These are phyloP conservation scores for Poeciliopsis retropinna DNA, from an alignment of 2,113 vertebrate genomes.

Conservation along the genomic window DNA sequence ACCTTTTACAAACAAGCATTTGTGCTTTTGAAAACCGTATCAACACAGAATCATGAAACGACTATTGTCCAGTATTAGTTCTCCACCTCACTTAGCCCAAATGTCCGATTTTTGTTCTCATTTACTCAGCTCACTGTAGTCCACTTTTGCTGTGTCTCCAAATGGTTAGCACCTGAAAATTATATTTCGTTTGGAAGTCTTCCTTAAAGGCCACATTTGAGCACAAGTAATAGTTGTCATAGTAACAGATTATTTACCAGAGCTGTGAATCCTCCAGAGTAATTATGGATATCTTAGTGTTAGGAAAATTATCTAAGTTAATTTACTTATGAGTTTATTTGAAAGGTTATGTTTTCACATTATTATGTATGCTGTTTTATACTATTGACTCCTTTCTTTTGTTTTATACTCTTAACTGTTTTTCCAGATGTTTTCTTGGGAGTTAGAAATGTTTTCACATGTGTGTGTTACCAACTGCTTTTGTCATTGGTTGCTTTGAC, in stretches of 20 bases:
- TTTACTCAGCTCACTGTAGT: neutral
- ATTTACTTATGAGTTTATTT: too few species aligned
- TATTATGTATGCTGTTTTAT: too few species aligned
- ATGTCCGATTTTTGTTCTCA: neutral
- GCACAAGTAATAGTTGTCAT: neutral
- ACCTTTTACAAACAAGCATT: too few species aligned
- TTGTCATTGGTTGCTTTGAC: too few species aligned
- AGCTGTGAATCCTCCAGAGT: neutral
- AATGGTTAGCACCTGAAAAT: neutral
- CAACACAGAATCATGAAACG: neutral
- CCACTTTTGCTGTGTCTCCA: neutral
- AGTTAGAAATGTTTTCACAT: too few species aligned
- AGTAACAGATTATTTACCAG: neutral
- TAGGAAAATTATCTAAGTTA: too few species aligned
- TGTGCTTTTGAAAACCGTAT: neutral
- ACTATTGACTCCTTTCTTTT: too few species aligned
- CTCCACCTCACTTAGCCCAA: neutral
- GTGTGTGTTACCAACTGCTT: too few species aligned
- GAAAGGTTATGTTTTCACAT: too few species aligned
- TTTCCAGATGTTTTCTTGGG: too few species aligned
- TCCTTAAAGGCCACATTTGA: neutral
- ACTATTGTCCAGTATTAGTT: neutral
- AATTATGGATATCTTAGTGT: neutral
- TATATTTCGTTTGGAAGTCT: neutral
- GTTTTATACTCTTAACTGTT: too few species aligned